Conservation (phyloP, 2,888 invertebrate genomes). For the Drosophila pullipes region DNA sequence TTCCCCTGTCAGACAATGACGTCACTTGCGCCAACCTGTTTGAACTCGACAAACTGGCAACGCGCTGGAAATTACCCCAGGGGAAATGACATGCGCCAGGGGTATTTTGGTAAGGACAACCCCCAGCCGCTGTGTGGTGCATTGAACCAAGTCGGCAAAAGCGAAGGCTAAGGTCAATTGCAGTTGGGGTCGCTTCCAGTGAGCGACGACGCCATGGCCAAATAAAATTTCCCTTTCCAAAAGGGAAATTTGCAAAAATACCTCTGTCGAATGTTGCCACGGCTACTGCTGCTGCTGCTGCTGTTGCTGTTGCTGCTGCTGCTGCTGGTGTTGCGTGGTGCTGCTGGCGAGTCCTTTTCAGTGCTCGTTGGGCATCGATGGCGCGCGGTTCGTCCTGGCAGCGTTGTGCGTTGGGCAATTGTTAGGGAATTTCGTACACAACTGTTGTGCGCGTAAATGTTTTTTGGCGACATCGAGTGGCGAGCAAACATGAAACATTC, state of each 20-base stretch:
- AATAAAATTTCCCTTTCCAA: constrained; percentile 37
- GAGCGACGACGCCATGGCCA: constrained; percentile 38
- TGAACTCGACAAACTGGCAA: constrained; percentile 24
- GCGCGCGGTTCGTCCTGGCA: constrained; percentile 61
- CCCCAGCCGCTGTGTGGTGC: constrained; percentile 53
- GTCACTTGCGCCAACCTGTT: constrained; percentile 72
- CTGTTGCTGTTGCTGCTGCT: background rate
- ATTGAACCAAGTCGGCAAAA: constrained; percentile 74
- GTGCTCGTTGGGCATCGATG: constrained; percentile 57
- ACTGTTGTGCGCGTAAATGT: constrained; percentile 37
- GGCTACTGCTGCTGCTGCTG: constrained; percentile 10
- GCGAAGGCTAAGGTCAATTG: constrained; percentile 82
- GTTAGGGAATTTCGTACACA: constrained; percentile 7
- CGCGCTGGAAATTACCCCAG: constrained; percentile 29
- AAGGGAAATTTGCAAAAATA: constrained; percentile 48
- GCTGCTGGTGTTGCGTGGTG: background rate
- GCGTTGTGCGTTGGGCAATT: constrained; percentile 9
- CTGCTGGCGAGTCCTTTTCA: constrained; percentile 40
- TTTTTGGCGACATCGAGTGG: constrained; percentile 39
- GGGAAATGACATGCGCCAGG: constrained; percentile 29
- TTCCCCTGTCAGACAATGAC: constrained; percentile 51
- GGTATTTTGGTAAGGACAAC: constrained; percentile 32
- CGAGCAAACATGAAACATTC: constrained; percentile 57
- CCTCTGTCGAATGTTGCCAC: constrained; percentile 45
- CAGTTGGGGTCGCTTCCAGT: constrained; percentile 65